A percentile compares a stretch with the other conserved stretches of the same genome.
Conservation (phyloP, 2,113 vertebrate genomes). For the Dunckerocampus dactyliophorus region DNA sequence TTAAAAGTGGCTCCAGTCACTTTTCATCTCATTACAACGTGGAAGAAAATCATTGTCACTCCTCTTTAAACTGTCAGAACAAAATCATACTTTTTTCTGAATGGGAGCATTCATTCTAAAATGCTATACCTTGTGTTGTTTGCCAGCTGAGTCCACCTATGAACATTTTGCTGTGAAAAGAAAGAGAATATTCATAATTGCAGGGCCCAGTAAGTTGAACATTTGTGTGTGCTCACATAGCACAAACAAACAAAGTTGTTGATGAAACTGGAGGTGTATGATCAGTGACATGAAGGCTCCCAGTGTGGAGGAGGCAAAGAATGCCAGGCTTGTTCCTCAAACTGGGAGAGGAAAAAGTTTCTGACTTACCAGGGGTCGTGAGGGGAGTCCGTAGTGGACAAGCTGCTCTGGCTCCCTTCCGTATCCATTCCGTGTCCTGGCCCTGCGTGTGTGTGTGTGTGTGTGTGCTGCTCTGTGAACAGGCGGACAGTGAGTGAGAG, state of each 20-base stretch:
- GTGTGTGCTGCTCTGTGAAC: slow-evolving; percentile 43
- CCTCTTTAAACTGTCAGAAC: slow-evolving; percentile 14
- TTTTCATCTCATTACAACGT: neutral
- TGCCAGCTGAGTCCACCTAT: slow-evolving; percentile 96
- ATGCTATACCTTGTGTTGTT: slow-evolving; percentile 89
- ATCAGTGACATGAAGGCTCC: slow-evolving; percentile 23
- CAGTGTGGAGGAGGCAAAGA: slow-evolving; percentile 33
- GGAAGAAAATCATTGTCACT: slow-evolving; percentile 1
- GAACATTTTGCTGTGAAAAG: slow-evolving; percentile 87
- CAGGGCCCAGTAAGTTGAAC: slow-evolving; percentile 1
- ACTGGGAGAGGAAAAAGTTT: slow-evolving; percentile 4
- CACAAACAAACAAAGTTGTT: slow-evolving; percentile 17
- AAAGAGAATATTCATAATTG: slow-evolving; percentile 38
- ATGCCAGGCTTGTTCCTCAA: slow-evolving; percentile 32
- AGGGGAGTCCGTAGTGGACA: slow-evolving; percentile 89
- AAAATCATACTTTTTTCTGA: slow-evolving; percentile 29
- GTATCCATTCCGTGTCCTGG: slow-evolving; percentile 85
- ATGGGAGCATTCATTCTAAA: slow-evolving; percentile 48
- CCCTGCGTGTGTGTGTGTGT: slow-evolving; percentile 24
- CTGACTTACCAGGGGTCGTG: slow-evolving; percentile 89
- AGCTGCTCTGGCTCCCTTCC: slow-evolving; percentile 91
- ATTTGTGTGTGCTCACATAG: neutral
- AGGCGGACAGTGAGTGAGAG: slow-evolving; percentile 49
- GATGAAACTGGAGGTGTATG: slow-evolving; percentile 18
- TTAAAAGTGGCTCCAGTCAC: neutral